Evolutionary conservation across 2,888 invertebrate species (phyloP).

Genomic region (Calliphora vomitoria): DNA sequence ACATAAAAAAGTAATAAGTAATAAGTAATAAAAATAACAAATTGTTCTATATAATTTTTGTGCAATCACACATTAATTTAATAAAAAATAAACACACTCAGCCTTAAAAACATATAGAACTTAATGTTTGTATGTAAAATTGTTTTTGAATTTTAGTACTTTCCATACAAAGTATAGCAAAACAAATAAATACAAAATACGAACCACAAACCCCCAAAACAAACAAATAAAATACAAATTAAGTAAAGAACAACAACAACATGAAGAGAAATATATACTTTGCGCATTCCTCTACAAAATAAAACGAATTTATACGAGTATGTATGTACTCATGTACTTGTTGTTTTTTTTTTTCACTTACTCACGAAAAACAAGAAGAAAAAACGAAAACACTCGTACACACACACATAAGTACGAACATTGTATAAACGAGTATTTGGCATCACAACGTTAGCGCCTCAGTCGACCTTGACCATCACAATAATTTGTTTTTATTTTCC

Average conservation of each 20-base stretch:
- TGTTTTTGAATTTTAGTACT: not conserved
- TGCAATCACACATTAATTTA: not conserved
- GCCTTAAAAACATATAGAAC: not conserved
- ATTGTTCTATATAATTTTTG: not conserved
- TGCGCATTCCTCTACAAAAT: not conserved
- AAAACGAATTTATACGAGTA: conserved; percentile 5
- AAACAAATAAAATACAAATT: conserved; percentile 3
- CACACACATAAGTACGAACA: not conserved
- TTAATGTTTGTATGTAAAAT: no score
- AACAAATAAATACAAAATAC: not conserved
- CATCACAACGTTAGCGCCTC: conserved; percentile 76
- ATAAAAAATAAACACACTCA: not conserved
- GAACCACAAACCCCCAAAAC: not conserved
- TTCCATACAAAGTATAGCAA: not conserved
- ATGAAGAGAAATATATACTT: not conserved
- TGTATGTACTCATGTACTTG: conserved; percentile 37
- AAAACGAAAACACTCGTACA: conserved; percentile 18
- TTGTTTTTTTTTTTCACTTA: conserved; percentile 14
- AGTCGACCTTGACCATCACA: conserved; percentile 83
- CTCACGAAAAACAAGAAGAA: conserved; percentile 15
- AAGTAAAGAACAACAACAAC: not conserved
- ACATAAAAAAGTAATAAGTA: not conserved
- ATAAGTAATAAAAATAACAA: conserved; percentile 4
- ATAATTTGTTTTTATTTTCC: conserved; percentile 79
- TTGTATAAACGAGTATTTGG: conserved; percentile 31